Conservation (phyloP, 2,797 vertebrate species). For the Myotis pilosus region DNA sequence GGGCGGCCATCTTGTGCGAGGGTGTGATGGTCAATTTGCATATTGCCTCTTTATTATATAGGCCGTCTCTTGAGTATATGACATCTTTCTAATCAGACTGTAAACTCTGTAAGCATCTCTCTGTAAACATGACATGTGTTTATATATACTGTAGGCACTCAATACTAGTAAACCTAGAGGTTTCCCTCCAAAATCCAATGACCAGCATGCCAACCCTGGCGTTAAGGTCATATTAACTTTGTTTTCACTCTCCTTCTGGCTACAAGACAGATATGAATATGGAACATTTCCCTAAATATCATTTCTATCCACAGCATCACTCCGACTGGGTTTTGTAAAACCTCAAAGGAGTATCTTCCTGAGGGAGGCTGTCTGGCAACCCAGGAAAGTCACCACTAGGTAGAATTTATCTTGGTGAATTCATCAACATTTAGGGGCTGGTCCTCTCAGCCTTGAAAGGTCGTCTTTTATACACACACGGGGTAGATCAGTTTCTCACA, state of each 20-base stretch:
- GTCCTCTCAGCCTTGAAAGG: neutral
- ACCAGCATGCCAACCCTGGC: neutral
- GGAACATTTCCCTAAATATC: neutral
- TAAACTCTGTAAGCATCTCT: neutral
- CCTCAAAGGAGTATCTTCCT: neutral
- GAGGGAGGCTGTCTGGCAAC: neutral
- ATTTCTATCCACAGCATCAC: neutral
- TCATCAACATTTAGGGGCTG: neutral
- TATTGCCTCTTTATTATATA: too few relatives aligned
- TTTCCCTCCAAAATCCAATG: constrained; percentile 6
- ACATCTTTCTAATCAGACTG: neutral
- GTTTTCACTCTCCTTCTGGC: neutral
- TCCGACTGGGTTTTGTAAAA: constrained; percentile 42
- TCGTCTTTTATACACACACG: neutral
- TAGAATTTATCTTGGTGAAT: neutral
- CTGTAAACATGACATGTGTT: neutral
- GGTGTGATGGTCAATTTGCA: too few relatives aligned
- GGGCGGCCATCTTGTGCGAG: too few relatives aligned
- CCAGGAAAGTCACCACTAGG: neutral
- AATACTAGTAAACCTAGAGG: neutral
- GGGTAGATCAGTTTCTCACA: neutral
- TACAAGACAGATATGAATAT: neutral
- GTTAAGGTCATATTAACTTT: neutral
- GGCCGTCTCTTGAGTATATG: neutral
- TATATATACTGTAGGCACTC: neutral